Evolutionary conservation across 2,113 vertebrate species (phyloP).

Genomic region (Malurus melanocephalus): DNA sequence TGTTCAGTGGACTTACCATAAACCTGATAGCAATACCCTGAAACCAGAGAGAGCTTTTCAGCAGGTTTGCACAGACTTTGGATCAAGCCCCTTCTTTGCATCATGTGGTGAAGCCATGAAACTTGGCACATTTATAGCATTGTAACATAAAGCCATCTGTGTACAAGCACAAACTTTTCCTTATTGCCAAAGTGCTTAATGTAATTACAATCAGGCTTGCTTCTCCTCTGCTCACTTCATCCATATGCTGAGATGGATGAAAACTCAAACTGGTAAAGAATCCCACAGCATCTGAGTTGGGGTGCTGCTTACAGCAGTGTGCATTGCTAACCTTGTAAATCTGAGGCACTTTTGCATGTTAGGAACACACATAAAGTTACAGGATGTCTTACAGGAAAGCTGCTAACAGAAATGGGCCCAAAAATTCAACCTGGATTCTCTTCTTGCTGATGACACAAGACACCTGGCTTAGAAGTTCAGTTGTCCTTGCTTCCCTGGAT

Average conservation of each 20-base stretch:
- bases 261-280: constrained; percentile 56
- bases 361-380: background rate
- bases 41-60: background rate
- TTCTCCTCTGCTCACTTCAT: constrained; percentile 46
- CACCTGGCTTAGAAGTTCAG: background rate
- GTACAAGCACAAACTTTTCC: constrained; percentile 55
- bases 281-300: constrained; percentile 39
- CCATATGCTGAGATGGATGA: constrained; percentile 38
- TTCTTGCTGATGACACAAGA: background rate
- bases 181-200: constrained; percentile 55
- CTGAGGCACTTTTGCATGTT: background rate
- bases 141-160: constrained; percentile 61
- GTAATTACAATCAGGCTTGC: constrained; percentile 65
- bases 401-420: constrained; percentile 17
- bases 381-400: background rate
- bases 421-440: background rate
- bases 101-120: constrained; percentile 22
- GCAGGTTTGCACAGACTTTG: background rate
- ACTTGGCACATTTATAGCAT: constrained; percentile 55
- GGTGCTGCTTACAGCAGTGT: constrained; percentile 31
- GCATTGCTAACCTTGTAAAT: constrained; percentile 43
- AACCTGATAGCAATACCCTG: background rate
- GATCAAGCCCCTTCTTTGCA: background rate
- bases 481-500: background rate
- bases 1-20: background rate